A percentile compares a stretch with the other conserved stretches of the same genome.
Evolutionary conservation across 2,797 vertebrate genomes (phyloP).

Genomic region (Artibeus jamaicensis): DNA sequence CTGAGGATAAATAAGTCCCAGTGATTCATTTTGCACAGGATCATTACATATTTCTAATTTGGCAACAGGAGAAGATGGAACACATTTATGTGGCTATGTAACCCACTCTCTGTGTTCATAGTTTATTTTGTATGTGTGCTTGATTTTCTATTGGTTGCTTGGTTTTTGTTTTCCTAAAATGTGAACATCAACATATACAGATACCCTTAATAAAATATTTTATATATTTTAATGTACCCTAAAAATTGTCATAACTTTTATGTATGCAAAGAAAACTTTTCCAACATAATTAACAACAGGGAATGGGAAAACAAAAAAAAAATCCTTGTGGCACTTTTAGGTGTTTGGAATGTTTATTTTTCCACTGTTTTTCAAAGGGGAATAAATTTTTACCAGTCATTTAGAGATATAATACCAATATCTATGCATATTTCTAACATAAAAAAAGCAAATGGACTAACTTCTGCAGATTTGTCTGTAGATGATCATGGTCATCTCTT

Average conservation of each 20-base stretch:
- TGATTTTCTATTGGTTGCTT: not conserved
- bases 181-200: not conserved
- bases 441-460: not conserved
- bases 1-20: conserved; percentile 15
- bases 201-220: not conserved
- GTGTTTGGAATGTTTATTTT: not conserved
- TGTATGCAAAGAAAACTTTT: not conserved
- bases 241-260: not conserved
- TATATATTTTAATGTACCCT: not conserved
- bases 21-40: not conserved
- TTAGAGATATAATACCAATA: not conserved
- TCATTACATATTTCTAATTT: not conserved
- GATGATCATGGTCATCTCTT: not conserved
- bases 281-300: not conserved
- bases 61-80: not conserved
- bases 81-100: not conserved
- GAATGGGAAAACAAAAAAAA: not conserved
- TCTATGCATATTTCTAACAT: not conserved
- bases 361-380: not conserved
- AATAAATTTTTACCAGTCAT: not conserved
- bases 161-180: not conserved
- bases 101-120: not conserved
- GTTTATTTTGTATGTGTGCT: not conserved
- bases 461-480: not conserved
- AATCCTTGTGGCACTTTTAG: not conserved